Conservation (phyloP, 2,113 vertebrate species). For the Circaetus gallicus region DNA sequence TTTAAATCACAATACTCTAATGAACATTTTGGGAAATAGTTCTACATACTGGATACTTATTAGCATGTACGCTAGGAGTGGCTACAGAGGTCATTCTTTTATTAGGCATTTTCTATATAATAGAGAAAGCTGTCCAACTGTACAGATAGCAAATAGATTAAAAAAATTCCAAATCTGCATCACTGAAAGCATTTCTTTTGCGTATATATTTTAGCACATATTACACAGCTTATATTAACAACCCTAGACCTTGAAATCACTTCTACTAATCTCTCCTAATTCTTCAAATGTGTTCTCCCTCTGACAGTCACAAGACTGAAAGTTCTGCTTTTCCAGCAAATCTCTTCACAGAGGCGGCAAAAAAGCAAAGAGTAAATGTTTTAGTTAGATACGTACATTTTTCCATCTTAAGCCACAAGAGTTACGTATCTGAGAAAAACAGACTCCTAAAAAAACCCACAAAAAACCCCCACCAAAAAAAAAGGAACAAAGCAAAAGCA, state of each 20-base stretch:
- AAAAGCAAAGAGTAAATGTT: neutral
- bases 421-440: neutral
- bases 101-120: neutral
- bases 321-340: neutral
- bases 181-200: neutral
- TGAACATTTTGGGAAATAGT: neutral
- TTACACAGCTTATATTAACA: neutral
- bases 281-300: neutral
- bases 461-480: too few relatives aligned
- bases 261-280: neutral
- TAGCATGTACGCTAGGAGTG: neutral
- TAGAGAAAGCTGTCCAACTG: neutral
- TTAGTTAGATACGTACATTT: neutral
- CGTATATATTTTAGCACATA: neutral
- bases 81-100: neutral
- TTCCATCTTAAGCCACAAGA: neutral
- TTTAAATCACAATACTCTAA: neutral
- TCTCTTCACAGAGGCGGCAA: neutral
- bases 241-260: neutral
- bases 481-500: neutral
- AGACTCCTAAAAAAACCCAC: neutral
- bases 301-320: neutral
- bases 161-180: neutral
- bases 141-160: neutral
- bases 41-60: neutral